A percentile compares a stretch with the other conserved stretches of the same genome.
Conservation (phyloP, 2,888 invertebrate genomes). For the Labia minor region DNA sequence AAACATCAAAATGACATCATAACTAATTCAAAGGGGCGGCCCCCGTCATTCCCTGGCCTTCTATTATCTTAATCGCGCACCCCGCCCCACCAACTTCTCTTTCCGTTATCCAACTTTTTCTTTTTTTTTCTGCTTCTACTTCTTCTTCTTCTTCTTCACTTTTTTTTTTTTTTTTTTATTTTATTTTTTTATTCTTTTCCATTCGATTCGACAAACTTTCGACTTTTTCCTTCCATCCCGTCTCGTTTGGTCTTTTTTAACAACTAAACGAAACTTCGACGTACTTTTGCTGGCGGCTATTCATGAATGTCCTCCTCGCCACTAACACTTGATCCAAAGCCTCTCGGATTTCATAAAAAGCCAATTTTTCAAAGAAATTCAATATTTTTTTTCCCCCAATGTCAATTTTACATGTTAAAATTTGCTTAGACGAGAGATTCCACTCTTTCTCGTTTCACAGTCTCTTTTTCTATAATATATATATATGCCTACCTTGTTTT, state of each 20-base stretch:
- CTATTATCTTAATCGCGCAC: constrained; percentile 16
- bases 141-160: neutral
- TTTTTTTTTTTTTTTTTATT: constrained; percentile 9
- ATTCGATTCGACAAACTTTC: neutral
- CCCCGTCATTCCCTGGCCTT: constrained; percentile 18
- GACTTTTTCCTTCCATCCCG: neutral
- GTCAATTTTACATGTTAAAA: constrained; percentile 2
- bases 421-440: neutral
- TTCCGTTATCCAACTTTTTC: constrained; percentile 9
- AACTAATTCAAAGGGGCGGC: neutral
- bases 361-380: constrained; percentile 3
- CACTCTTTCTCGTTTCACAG: no score
- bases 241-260: neutral
- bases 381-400: neutral
- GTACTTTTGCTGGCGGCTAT: neutral
- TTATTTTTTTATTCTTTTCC: constrained; percentile 24
- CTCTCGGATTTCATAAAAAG: neutral
- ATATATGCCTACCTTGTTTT: neutral
- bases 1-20: constrained; percentile 5
- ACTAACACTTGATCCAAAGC: neutral
- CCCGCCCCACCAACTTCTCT: neutral
- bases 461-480: neutral
- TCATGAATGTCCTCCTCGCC: neutral
- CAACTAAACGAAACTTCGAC: neutral
- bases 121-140: constrained; percentile 14